Base-by-base conservation (phyloP, 2,797 vertebrate genomes). In the Valencia hispanica region DNA sequence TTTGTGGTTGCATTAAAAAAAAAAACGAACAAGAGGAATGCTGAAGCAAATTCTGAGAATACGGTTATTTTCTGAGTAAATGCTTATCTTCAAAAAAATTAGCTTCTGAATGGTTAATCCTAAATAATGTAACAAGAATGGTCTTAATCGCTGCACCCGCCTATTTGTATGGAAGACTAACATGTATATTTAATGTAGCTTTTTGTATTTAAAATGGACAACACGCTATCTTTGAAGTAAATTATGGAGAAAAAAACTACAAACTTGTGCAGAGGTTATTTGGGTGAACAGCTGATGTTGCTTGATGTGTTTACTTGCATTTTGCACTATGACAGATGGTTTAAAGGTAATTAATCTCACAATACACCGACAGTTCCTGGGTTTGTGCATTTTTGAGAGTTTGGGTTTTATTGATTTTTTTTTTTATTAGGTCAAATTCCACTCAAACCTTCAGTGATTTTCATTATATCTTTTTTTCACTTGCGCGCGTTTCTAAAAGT, bases 161-260 rank as follows among this genome's bases (percentile, higher is more conserved):
- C 94, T 94, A 96, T 99, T 98, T 99, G 97, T 98, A 99, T 97
- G 93, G 96, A 97, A 97, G 95, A 97, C 96, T 96, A 97, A 97
- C 97, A 97, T 99, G 98, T 99, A 98, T 98, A 99, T 99, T 99
- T 99, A 98, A 98, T 98, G 98, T 99, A 98, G 97, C 97, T 95
- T 98, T 97, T 99, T 99, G 97, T 99, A 99, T 99, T 99, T 99
- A 98, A 96, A 98, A 98, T 98, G 96, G 96, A 97, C 97, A 96
- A 97, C 95, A 97, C 96, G 94, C 93, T 97, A 98, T 98, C 97
- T 98, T 98, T 97, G 96, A 98, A 98, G 97, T 99, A 99, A 99
- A 98, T 99, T 98, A 99, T 99, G 97, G 95, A 93, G 93, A 90
- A 88, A 86, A 86, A 90, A 95, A 92, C 61, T 39, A 65, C 61